Evolutionary conservation across 2,113 vertebrate genomes (phyloP), one percentile per base, ranked within the genome.

Genomic region (Jacana jacana): DNA sequence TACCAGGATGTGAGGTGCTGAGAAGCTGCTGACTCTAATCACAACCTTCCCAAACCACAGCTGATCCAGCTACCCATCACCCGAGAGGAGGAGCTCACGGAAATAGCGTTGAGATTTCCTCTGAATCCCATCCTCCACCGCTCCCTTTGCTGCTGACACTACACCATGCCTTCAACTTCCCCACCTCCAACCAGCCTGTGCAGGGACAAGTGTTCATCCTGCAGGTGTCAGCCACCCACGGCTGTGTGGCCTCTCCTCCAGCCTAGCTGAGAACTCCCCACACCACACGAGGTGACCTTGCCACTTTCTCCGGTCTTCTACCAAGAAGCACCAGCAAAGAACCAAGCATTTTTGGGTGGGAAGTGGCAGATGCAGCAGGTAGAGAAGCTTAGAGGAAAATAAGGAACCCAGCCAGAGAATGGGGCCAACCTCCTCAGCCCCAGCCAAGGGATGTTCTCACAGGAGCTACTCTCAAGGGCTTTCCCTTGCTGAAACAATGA

Each of bases 221-320:
- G 55, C 64, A 48, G 48, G 24, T 70, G 19, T 90, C 6, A 5
- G 40, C 24, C 57, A 13, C 17, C 46, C 40, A 5, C 40, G 54
- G 35, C 39, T 52, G 13, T 1, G 2, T 16, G 61, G 39, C 19
- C 9, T 61, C n/a, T 69, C 30, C 39, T 63, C 48, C 55, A 89
- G 39, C 33, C 79, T 39, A 63, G 10, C 46, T 25, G 17, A 69
- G 46, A 61, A 40, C 63, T 69, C n/a, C 63, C 54, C 14, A 13
- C 24, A 20, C 71, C 10, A 5, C 1, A 1, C 1, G 2, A 31
- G n/a, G 16, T 22, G 40, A 27, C 55, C 39, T 55, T 5, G 17
- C 24, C 9, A 1, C 24, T n/a, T n/a, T n/a, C 24, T 49, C 51
- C 3, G 7, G 5, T 54, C 39, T 39, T 60, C 28, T 22, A 31